Evolutionary conservation across 2,113 vertebrate genomes (phyloP).

Genomic region (Toxotes chatareus): DNA sequence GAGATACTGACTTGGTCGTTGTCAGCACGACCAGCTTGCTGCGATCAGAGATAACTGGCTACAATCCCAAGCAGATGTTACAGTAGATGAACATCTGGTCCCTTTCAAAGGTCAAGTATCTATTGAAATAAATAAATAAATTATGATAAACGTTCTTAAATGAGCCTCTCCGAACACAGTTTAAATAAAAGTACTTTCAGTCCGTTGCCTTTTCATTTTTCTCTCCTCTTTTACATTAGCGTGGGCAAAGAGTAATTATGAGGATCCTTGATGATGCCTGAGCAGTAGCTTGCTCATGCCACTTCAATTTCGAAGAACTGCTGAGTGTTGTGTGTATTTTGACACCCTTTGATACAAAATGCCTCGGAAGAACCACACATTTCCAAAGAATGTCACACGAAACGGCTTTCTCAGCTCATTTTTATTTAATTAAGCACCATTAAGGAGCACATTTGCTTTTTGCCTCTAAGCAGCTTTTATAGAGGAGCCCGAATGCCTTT

Average conservation of each 20-base stretch:
- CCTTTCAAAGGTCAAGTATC: too few species aligned
- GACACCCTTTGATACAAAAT: conserved; percentile 11
- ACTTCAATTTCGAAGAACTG: conserved; percentile 26
- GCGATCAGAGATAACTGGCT: too few species aligned
- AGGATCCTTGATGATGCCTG: conserved; percentile 7
- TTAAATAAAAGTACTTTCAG: not conserved
- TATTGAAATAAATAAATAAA: too few species aligned
- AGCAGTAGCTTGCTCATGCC: conserved; percentile 16
- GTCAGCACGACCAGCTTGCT: too few species aligned
- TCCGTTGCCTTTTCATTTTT: conserved; percentile 5
- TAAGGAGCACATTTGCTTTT: conserved; percentile 27
- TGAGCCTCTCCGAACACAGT: too few species aligned
- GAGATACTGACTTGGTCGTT: too few species aligned
- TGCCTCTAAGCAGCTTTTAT: conserved; percentile 9
- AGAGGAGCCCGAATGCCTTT: conserved; percentile 5
- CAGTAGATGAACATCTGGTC: too few species aligned
- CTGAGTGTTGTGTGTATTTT: not conserved
- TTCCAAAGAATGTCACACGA: not conserved
- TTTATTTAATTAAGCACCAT: conserved; percentile 34
- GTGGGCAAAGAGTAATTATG: conserved; percentile 6
- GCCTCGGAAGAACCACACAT: conserved; percentile 1
- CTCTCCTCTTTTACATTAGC: conserved; percentile 14
- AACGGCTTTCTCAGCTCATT: conserved; percentile 31
- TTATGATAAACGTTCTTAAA: too few species aligned
- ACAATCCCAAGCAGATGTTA: too few species aligned